Conservation (phyloP, 2,888 invertebrate species). For the Tiliacea citrago region DNA sequence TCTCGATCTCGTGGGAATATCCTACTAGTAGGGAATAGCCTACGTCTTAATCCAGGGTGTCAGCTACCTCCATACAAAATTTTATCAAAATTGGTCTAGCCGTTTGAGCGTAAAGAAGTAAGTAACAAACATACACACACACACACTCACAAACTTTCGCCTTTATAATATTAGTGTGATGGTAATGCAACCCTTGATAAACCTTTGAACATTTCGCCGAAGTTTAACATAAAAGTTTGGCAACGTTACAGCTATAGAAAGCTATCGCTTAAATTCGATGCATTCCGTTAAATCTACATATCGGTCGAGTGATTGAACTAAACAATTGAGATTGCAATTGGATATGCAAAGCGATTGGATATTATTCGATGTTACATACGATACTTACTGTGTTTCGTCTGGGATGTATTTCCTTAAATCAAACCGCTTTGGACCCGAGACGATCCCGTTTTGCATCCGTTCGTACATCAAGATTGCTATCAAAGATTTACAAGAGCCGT, state of each 20-base stretch:
- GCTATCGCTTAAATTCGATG: constrained; percentile 68
- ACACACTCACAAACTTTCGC: too few species aligned
- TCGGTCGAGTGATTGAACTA: constrained; percentile 75
- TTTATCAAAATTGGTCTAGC: too few species aligned
- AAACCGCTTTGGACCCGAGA: constrained; percentile 79
- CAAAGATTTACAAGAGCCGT: constrained; percentile 90
- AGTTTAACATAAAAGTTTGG: constrained; percentile 53
- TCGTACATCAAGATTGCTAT: constrained; percentile 90
- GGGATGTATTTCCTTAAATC: constrained; percentile 84
- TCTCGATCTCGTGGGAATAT: too few species aligned
- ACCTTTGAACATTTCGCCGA: constrained; percentile 48
- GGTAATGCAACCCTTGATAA: constrained; percentile 41
- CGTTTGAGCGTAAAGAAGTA: too few species aligned
- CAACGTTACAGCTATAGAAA: constrained; percentile 41
- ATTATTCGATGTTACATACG: constrained; percentile 76
- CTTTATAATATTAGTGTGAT: too few species aligned
- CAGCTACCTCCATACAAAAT: too few species aligned
- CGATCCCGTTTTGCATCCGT: constrained; percentile 90
- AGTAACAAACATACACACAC: too few species aligned
- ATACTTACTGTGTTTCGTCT: constrained; percentile 71
- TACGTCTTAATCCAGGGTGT: too few species aligned
- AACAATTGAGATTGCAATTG: constrained; percentile 83
- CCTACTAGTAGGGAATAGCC: too few species aligned
- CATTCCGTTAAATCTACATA: constrained; percentile 74
- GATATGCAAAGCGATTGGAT: constrained; percentile 78